Conservation (phyloP, 2,113 vertebrate genomes). For the Grallaria varia region DNA sequence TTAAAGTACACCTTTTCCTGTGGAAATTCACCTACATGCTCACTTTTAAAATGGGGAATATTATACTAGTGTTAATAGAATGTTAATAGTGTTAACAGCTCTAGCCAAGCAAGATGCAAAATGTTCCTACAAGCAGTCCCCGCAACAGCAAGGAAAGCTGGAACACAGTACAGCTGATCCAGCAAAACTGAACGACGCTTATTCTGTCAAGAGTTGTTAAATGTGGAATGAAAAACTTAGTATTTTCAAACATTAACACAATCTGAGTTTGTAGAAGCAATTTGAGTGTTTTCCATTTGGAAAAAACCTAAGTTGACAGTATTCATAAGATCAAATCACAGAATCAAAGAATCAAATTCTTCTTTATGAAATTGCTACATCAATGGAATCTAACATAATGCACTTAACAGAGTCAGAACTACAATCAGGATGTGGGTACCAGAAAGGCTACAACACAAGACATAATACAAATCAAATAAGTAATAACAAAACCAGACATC, state of each 20-base stretch:
- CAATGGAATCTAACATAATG: neutral
- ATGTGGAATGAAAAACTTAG: neutral
- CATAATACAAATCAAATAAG: neutral
- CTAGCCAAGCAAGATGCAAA: neutral
- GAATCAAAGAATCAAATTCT: neutral
- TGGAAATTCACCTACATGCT: neutral
- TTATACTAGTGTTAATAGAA: neutral
- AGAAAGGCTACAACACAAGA: neutral
- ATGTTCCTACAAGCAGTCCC: neutral
- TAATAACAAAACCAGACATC: neutral
- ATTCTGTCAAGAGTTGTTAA: neutral
- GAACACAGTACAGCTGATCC: neutral
- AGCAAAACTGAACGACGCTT: neutral
- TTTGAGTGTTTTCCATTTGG: neutral
- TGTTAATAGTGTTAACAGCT: neutral
- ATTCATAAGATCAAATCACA: neutral
- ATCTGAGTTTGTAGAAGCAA: neutral
- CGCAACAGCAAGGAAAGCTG: neutral
- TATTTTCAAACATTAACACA: constrained; percentile 9
- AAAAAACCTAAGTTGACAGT: neutral
- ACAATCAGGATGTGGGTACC: neutral
- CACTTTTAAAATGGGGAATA: neutral
- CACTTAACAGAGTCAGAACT: neutral
- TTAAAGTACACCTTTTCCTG: neutral
- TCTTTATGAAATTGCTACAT: neutral